Base-by-base conservation (phyloP, 2,888 invertebrate genomes). In the Spisula solida region DNA sequence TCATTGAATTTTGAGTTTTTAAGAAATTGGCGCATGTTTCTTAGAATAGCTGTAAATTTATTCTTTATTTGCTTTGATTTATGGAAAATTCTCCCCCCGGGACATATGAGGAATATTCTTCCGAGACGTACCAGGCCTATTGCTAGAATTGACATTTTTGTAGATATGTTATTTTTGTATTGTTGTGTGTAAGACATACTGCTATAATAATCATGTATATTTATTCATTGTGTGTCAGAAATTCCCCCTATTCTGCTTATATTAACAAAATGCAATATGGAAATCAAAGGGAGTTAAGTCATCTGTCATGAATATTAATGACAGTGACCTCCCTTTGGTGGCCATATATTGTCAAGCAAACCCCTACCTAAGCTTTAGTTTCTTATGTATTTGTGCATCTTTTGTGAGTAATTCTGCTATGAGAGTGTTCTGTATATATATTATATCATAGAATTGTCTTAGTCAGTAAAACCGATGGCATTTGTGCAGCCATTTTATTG, bases 221-320 rank as follows among this genome's bases (percentile, higher is more conserved):
- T n/a, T 25, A 66, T 66, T 66, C 25, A 66, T 66, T 66, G 60
- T 56, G 56, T 66, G 60, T 66, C 60, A 66, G 12, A 25, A 66
- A 8, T 66, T 56, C 10, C 60, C 60, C 60, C 25, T 66, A 75
- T 16, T 31, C 34, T 31, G 34, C 75, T 75, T 31, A 25, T 18
- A 75, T 75, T 75, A 75, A 75, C 75, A 75, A 34, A 75, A 66
- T n/a, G 8, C n/a, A n/a, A 34, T 75, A 1, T 75, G 75, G 75
- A 34, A 1, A 75, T 12, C 34, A 75, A 75, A 75, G 75, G 75
- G 75, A 75, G 75, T 16, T 75, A 31, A 75, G 16, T 31, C 75
- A 31, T 70, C 10, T 1, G 10, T 5, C 10, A 18, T 1, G 14
- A 31, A 75, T 25, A 34, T 31, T 75, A 5, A 75, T 31, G 16